These are phyloP conservation scores for Hippocampus mohnikei DNA, from an alignment of 2,113 vertebrate genomes.

Conservation along the genomic window DNA sequence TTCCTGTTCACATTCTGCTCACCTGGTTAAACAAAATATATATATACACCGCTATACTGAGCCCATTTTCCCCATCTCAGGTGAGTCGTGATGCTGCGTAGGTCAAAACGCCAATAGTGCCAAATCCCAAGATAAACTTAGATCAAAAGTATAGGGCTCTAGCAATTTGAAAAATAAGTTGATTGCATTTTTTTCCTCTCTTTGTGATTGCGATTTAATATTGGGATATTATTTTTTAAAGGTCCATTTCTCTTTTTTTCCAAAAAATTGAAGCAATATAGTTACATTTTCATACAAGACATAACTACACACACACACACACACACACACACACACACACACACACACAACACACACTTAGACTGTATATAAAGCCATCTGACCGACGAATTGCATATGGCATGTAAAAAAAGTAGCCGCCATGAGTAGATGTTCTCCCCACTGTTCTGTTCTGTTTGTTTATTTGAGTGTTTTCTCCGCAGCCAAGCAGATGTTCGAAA, in stretches of 20 bases:
- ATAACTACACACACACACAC: too few relatives aligned
- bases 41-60: slow-evolving; percentile 13
- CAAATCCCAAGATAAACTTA: slow-evolving; percentile 46
- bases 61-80: slow-evolving; percentile 27
- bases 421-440: slow-evolving; percentile 28
- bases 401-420: too few relatives aligned
- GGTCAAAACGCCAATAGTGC: slow-evolving; percentile 60
- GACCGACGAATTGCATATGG: too few relatives aligned
- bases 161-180: not conserved
- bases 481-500: slow-evolving; percentile 71
- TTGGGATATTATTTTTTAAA: too few relatives aligned
- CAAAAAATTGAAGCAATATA: not conserved
- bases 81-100: slow-evolving; percentile 49
- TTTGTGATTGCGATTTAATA: too few relatives aligned
- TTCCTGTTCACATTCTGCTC: slow-evolving; percentile 44
- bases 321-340: too few relatives aligned
- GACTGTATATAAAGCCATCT: too few relatives aligned
- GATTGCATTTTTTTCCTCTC: too few relatives aligned
- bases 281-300: too few relatives aligned
- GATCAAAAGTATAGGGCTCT: slow-evolving; percentile 35
- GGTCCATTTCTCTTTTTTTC: not conserved
- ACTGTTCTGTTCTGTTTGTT: slow-evolving; percentile 62
- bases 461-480: slow-evolving; percentile 63
- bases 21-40: slow-evolving; percentile 45
- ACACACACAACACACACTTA: too few relatives aligned